Conservation (phyloP, 2,888 invertebrate species). For the Dromius quadrimaculatus region DNA sequence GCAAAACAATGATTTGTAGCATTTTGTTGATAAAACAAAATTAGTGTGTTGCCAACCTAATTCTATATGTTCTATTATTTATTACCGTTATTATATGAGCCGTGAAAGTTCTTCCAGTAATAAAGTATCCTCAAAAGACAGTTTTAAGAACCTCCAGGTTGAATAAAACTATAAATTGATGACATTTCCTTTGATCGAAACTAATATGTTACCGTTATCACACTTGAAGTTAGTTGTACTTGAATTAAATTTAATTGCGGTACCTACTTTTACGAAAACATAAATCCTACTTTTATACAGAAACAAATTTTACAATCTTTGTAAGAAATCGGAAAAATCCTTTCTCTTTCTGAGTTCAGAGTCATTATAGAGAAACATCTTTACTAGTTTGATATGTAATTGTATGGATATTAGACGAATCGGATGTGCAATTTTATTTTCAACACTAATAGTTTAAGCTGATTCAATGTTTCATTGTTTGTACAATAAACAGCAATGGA, state of each 20-base stretch:
- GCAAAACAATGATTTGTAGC: too few species aligned
- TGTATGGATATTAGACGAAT: slow-evolving; percentile 40
- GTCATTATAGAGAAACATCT: slow-evolving; percentile 44
- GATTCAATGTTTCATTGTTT: too few species aligned
- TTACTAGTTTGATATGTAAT: slow-evolving; percentile 15
- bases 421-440: too few species aligned
- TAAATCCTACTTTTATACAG: slow-evolving; percentile 28
- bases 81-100: too few species aligned
- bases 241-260: slow-evolving; percentile 28
- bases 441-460: too few species aligned
- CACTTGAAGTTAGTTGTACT: slow-evolving; percentile 16
- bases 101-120: too few species aligned
- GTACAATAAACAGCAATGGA: too few species aligned
- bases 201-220: slow-evolving; percentile 29
- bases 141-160: too few species aligned
- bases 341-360: slow-evolving; percentile 48
- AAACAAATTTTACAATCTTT: slow-evolving; percentile 16
- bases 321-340: slow-evolving; percentile 37
- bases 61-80: too few species aligned
- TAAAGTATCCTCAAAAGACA: too few species aligned
- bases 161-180: slow-evolving; percentile 19
- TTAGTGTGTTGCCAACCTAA: too few species aligned
- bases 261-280: slow-evolving; percentile 32
- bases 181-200: slow-evolving; percentile 13
- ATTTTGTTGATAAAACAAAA: too few species aligned